These are phyloP conservation scores for Hydrophis major DNA, from an alignment of 2,797 vertebrate genomes.

Conservation along the genomic window DNA sequence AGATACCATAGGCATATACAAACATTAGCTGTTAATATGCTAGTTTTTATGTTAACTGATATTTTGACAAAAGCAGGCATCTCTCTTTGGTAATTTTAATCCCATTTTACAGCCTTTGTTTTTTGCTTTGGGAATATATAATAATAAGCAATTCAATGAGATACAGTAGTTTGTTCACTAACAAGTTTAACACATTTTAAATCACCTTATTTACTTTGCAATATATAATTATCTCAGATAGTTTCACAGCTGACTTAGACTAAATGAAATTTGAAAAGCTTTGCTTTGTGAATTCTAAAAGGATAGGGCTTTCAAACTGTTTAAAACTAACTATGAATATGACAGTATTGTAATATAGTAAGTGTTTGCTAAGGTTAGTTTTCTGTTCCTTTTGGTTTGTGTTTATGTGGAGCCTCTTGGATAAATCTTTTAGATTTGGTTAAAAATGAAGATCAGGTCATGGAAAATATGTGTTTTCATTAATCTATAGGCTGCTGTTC, in stretches of 20 bases:
- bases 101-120: not conserved
- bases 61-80: not conserved
- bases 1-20: not conserved
- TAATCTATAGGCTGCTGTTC: not conserved
- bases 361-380: not conserved
- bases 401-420: not conserved
- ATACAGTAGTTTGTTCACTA: not conserved
- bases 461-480: not conserved
- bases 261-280: not conserved
- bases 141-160: not conserved
- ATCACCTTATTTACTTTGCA: not conserved
- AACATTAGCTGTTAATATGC: not conserved
- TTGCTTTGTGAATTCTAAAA: not conserved
- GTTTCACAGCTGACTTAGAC: not conserved
- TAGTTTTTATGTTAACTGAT: slow-evolving; percentile 4
- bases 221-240: not conserved
- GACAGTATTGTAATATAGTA: not conserved
- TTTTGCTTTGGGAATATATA: slow-evolving; percentile 6
- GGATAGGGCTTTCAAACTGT: not conserved
- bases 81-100: not conserved
- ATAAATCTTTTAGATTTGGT: not conserved
- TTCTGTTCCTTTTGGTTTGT: not conserved
- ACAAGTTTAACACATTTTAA: not conserved
- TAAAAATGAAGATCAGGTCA: not conserved
- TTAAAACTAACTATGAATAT: not conserved